A percentile compares a stretch with the other conserved stretches of the same genome.
Evolutionary conservation across 1,140 invertebrate genomes (phyloP).

Genomic region (Calosoma granatense): DNA sequence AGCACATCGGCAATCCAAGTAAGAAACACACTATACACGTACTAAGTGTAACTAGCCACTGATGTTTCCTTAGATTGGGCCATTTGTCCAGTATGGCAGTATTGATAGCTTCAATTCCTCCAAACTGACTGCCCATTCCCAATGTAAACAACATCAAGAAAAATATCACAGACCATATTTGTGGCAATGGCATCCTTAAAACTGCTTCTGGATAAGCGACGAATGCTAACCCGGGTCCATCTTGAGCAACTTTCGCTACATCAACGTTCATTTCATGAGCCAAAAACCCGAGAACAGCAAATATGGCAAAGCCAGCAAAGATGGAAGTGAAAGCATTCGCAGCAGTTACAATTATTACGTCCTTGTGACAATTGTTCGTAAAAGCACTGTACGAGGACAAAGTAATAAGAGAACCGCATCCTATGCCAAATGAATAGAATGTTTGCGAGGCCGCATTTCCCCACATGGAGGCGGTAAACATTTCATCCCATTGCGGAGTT

Average conservation of each 20-base stretch:
- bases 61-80: conserved; percentile 49
- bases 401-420: conserved; percentile 60
- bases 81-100: conserved; percentile 63
- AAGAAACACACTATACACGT: conserved; percentile 53
- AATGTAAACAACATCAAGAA: conserved; percentile 78
- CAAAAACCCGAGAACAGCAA: conserved; percentile 73
- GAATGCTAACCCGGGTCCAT: conserved; percentile 70
- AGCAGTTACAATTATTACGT: conserved; percentile 54
- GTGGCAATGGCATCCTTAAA: conserved; percentile 62
- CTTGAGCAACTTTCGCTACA: conserved; percentile 46
- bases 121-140: conserved; percentile 67
- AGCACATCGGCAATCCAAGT: conserved; percentile 58
- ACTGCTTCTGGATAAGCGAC: conserved; percentile 73
- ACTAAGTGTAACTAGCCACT: conserved; percentile 46
- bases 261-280: conserved; percentile 52
- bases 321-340: conserved; percentile 64
- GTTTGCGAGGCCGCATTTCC: conserved; percentile 58
- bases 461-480: conserved; percentile 48
- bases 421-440: conserved; percentile 62
- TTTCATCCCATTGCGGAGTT: conserved; percentile 57
- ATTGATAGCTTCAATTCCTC: conserved; percentile 69
- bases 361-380: conserved; percentile 61
- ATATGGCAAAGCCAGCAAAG: conserved; percentile 66
- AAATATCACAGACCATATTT: conserved; percentile 71
- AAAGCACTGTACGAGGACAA: conserved; percentile 66